Evolutionary conservation across 1,140 invertebrate species (phyloP).

Genomic region (Doryteuthis pealeii): DNA sequence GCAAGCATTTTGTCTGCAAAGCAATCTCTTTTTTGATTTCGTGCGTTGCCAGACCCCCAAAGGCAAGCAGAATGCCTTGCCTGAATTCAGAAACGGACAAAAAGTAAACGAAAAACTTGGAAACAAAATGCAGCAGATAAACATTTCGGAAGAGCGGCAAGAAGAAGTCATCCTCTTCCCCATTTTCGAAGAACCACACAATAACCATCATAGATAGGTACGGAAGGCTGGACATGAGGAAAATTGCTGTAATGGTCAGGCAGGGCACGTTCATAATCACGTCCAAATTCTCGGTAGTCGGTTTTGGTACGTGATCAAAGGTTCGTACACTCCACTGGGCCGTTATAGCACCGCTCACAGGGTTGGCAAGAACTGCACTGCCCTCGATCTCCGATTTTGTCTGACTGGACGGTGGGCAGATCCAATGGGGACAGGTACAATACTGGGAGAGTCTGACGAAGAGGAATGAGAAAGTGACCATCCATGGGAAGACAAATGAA

Average conservation of each 20-base stretch:
- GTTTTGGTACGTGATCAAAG: background rate
- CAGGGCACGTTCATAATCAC: background rate
- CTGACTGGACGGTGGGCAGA: background rate
- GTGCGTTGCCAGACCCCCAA: background rate
- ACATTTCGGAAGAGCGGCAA: background rate
- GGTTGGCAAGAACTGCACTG: background rate
- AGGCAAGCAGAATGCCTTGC: background rate
- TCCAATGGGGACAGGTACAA: background rate
- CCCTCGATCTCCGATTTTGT: background rate
- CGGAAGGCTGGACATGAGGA: background rate
- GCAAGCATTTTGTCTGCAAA: background rate
- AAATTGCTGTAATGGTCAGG: background rate
- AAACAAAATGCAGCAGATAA: background rate
- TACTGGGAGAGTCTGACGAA: background rate
- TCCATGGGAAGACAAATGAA: constrained; percentile 2
- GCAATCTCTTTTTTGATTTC: background rate
- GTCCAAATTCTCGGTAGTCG: background rate
- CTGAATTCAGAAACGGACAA: background rate
- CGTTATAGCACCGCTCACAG: background rate
- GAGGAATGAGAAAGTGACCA: background rate
- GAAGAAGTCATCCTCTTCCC: background rate
- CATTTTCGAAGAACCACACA: background rate
- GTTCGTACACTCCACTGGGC: background rate
- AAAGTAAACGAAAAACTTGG: constrained; percentile 6
- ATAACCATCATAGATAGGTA: background rate